Evolutionary conservation across 2,113 vertebrate genomes (phyloP), one percentile per base, ranked within the genome.

Genomic region (Salminus brasiliensis): DNA sequence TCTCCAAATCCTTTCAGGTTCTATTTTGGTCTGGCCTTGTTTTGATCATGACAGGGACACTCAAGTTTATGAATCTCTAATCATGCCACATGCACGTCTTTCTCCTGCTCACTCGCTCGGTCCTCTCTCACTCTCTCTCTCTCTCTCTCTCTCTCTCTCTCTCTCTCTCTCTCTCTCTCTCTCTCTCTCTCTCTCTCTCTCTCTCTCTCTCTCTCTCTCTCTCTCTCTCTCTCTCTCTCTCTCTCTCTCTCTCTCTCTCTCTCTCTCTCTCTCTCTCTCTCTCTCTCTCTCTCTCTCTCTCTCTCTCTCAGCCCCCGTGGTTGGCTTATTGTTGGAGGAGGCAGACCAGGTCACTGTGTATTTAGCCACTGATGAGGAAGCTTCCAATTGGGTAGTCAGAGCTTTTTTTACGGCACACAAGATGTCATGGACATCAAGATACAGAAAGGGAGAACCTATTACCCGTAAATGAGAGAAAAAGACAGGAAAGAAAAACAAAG

Each of bases 41-140:
- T 85, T 81, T 87, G 81, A 87, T 83, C 76, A 65, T 76, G 60
- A 45, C 59, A 71, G 75, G 23, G 41, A 79, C 72, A 49, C 83
- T 83, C 55, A 76, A 81, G 71, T 78, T 72, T 85, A 75, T 85
- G 76, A 77, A 87, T 84, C 74, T 25, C 57, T 81, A 72, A 81
- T 83, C 66, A 83, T 65, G 78, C 72, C 59, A 67, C 41, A 49
- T 77, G 70, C 47, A 67, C 27, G 21, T 79, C 23, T 9, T 7
- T 18, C 60, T 30, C 55, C 32, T 41, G 9, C 63, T 41, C 72
- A 39, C 62, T 65, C 53, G 29, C 52, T 39, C 45, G 53, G 23
- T 45, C 21, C 53, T 9, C 69, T 49, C 16, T 73, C 32, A 27
- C 55, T 43, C 55, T 71, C 30, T 25, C 29, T 71, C 18, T 5